A percentile compares a stretch with the other conserved stretches of the same genome.
These are phyloP conservation scores for Chymomyza amoena DNA, from an alignment of 2,888 invertebrate species.

Conservation along the genomic window DNA sequence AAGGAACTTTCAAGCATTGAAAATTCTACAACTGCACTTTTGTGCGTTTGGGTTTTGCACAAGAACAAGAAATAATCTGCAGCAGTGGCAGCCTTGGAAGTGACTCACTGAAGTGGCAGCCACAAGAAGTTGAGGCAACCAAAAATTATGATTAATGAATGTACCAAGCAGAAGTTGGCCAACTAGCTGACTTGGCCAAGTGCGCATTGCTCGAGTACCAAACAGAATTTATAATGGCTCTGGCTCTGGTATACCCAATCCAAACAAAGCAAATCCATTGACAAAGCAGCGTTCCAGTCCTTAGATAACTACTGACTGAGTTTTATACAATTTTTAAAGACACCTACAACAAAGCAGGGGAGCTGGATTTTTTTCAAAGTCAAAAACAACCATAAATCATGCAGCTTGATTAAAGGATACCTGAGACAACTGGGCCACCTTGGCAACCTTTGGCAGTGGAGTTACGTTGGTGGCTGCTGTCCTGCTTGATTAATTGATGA, in stretches of 20 bases:
- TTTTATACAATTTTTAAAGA: constrained; percentile 38
- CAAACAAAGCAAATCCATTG: constrained; percentile 60
- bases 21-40: constrained; percentile 58
- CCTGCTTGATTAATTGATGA: constrained; percentile 52
- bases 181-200: constrained; percentile 16
- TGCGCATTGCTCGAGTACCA: not conserved
- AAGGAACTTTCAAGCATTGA: constrained; percentile 54
- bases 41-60: constrained; percentile 38
- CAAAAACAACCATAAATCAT: constrained; percentile 52
- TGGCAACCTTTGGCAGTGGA: not conserved
- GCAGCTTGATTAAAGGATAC: constrained; percentile 60
- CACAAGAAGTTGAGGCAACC: constrained; percentile 5
- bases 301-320: constrained; percentile 26
- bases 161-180: constrained; percentile 42
- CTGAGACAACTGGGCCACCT: not conserved
- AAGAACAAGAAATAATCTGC: constrained; percentile 54
- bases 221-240: not conserved
- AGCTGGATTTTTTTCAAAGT: not conserved
- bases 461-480: constrained; percentile 44
- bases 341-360: constrained; percentile 7
- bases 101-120: constrained; percentile 3
- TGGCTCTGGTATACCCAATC: constrained; percentile 23
- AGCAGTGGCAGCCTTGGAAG: constrained; percentile 19
- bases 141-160: constrained; percentile 67
- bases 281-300: constrained; percentile 31